These are phyloP conservation scores for Camelus bactrianus DNA, from an alignment of 2,113 vertebrate species.

Conservation along the genomic window DNA sequence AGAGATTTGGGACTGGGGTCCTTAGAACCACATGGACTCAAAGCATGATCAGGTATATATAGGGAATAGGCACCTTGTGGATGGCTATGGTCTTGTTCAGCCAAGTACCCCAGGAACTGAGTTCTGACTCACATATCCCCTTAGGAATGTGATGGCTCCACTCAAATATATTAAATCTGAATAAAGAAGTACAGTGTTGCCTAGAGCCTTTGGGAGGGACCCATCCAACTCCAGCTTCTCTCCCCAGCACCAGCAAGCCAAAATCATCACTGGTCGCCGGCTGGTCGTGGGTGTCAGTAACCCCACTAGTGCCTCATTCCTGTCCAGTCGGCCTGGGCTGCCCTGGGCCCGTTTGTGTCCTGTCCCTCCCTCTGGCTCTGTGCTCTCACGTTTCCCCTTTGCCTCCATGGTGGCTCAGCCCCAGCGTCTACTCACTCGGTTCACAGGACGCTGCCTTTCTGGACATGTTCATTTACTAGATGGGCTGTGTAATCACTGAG, in stretches of 20 bases:
- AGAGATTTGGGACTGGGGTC: background rate
- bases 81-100: background rate
- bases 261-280: no score
- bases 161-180: background rate
- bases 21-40: background rate
- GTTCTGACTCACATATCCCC: background rate
- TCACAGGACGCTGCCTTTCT: background rate
- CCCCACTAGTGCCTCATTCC: background rate
- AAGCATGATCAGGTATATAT: background rate
- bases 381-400: background rate
- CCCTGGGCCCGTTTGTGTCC: background rate
- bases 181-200: background rate
- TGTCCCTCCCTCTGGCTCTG: background rate
- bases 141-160: background rate
- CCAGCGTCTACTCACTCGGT: background rate
- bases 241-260: background rate
- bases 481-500: accelerated
- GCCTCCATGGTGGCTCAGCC: background rate
- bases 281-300: background rate
- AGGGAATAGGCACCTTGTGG: background rate
- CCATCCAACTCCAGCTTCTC: background rate
- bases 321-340: background rate
- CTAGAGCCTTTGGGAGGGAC: background rate
- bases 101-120: background rate
- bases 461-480: background rate